Evolutionary conservation across 2,113 vertebrate genomes (phyloP), one percentile per base, ranked within the genome.

Genomic region (Manacus vitellinus): DNA sequence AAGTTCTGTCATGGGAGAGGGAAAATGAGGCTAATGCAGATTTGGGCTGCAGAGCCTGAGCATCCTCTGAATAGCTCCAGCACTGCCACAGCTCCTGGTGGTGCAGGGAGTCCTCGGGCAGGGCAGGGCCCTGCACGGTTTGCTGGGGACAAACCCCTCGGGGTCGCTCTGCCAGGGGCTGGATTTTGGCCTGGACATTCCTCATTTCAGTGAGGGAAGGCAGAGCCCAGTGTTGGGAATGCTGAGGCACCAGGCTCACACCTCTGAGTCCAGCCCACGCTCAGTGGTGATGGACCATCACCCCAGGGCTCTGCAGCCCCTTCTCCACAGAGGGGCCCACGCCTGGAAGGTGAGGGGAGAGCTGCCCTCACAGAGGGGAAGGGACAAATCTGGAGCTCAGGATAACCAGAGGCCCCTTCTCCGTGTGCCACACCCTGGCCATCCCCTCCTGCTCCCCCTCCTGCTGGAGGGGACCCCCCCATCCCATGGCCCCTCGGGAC

Each of bases 251-350:
- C 4, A 30, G 52, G 35, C 17, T 66, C 22, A 1, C 10, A 1
- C 8, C 10, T 2, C 4, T 3, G 22, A n/a, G 46, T 4, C 77
- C 62, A 39, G 3, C 61, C 25, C 61, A 20, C 0, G 22, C 20
- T 33, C 77, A 15, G 15, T 0, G 33, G 12, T 3, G 22, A 22
- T 1, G 8, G 61, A 17, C 7, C 7, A 1, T 5, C 3, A 6
- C 58, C 8, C 8, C 35, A 35, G 35, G 35, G 35, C 35, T 35
- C 35, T 35, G 35, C 35, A 35, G 35, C 35, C 35, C 35, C 35
- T 35, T 35, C 35, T 35, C 63, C 23, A 25, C 54, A n/a, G 31
- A 78, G 79, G 47, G 75, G 31, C 43, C 74, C 37, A 8, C 0
- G 2, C 19, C 35, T 33, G 85, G 37, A 6, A 3, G 24, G 43